Evolutionary conservation across 2,888 invertebrate genomes (phyloP), one percentile per base, ranked within the genome.

Genomic region (Carterocephalus palaemon): DNA sequence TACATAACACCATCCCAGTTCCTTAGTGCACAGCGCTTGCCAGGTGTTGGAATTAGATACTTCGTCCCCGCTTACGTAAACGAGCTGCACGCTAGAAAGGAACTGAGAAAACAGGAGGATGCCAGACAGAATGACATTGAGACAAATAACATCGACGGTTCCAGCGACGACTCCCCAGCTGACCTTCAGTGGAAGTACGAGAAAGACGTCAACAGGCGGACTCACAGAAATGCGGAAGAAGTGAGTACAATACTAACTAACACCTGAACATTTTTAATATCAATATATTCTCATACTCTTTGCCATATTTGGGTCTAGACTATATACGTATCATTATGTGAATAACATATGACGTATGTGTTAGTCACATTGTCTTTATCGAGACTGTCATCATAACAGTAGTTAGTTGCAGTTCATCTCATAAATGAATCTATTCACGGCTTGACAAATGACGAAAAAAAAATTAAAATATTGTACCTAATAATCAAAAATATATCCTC

Each of bases 141-240:
- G 36, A 65, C 65, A 1, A 75, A 76, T 54, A 67, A 75, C n/a
- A 56, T 77, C 3, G 64, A 58, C 37, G 70, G 46, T 32, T 52
- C 50, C 2, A 66, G 53, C 26, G 52, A 49, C 16, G 77, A 79
- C 6, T 67, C 75, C 0, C 60, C 64, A 2, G 74, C 67, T 49
- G 85, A 86, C 32, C 48, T 70, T 37, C 73, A 75, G 49, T 86
- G 84, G 85, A 72, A 77, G 47, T 70, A 70, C 51, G 85, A 86
- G 53, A 86, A 86, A 54, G 80, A 84, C 41, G 53, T 68, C 1
- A 58, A 74, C 13, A 75, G 66, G 51, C 70, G 80, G 48, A 59
- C 57, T 34, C 59, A 65, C 8, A 74, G 77, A 55, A 69, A 64
- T 49, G 67, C 74, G 41, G 60, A 61, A 59, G 77, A 79, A 73